Percentiles rank a stretch among this genome's conserved stretches.
Evolutionary conservation across 2,888 invertebrate genomes (phyloP).

Genomic region (Erebia palarica): DNA sequence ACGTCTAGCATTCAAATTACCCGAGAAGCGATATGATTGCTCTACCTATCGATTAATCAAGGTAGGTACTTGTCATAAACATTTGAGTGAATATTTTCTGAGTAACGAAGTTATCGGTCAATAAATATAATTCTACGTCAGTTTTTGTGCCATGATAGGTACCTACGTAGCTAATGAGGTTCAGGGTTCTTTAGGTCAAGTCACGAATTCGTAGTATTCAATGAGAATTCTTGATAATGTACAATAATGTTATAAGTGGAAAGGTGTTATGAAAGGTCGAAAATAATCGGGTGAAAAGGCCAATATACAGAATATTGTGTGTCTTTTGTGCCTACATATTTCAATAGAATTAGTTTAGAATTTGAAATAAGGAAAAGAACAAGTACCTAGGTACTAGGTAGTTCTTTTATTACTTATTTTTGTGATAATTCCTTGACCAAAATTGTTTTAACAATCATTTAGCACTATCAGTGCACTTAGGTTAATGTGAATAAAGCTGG

Average conservation of each 20-base stretch:
- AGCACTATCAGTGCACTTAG: not conserved
- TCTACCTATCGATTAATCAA: not conserved
- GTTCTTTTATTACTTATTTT: too few relatives aligned
- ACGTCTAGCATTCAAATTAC: too few relatives aligned
- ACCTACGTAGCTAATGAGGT: conserved; percentile 24
- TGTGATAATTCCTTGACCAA: too few relatives aligned
- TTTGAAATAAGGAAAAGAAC: too few relatives aligned
- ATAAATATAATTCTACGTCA: not conserved
- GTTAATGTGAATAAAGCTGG: conserved; percentile 27
- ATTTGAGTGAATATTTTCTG: not conserved
- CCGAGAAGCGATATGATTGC: not conserved
- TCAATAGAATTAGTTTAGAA: too few relatives aligned
- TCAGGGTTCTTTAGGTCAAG: conserved; percentile 22
- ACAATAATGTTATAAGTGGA: too few relatives aligned
- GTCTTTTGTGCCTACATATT: too few relatives aligned
- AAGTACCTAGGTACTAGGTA: too few relatives aligned
- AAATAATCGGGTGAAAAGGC: conserved; percentile 12
- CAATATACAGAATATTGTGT: not conserved
- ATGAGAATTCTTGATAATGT: conserved; percentile 21
- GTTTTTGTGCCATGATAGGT: conserved; percentile 8
- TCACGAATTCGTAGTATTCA: conserved; percentile 23
- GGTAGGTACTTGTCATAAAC: not conserved
- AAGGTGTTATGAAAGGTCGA: conserved; percentile 18
- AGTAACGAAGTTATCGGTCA: not conserved
- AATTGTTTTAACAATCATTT: too few relatives aligned